Evolutionary conservation across 2,888 invertebrate species (phyloP).

Genomic region (Psococerastis gibbosa): DNA sequence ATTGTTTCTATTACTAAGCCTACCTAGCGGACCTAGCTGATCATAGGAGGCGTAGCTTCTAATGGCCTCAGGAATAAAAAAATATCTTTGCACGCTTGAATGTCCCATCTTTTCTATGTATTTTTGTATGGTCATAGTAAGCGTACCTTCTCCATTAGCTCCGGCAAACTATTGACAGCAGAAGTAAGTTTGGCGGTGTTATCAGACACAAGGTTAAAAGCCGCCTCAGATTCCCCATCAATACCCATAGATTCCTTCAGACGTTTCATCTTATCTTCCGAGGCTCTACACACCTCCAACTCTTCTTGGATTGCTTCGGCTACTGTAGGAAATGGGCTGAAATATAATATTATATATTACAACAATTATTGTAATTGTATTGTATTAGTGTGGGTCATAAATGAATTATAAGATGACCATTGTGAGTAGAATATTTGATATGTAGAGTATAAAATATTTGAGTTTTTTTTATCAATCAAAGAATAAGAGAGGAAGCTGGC

Average conservation of each 20-base stretch:
- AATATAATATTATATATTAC: constrained; percentile 12
- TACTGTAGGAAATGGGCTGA: constrained; percentile 70
- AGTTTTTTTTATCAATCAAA: neutral
- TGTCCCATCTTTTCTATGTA: too few species aligned
- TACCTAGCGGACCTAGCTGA: too few species aligned
- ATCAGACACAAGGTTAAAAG: constrained; percentile 71
- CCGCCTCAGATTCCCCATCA: constrained; percentile 72
- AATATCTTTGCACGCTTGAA: too few species aligned
- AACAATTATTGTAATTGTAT: too few species aligned
- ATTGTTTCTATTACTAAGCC: too few species aligned
- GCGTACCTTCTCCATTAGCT: constrained; percentile 74
- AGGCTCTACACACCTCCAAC: constrained; percentile 78
- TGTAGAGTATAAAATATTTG: neutral
- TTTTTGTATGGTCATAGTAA: too few species aligned
- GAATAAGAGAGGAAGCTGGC: too few species aligned
- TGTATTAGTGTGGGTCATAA: too few species aligned
- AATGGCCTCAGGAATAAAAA: too few species aligned
- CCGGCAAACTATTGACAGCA: constrained; percentile 90
- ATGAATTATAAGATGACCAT: too few species aligned
- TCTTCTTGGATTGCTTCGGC: constrained; percentile 99
- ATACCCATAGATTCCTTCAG: constrained; percentile 88
- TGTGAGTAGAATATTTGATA: too few species aligned
- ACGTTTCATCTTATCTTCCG: constrained; percentile 93
- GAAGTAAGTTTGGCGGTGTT: constrained; percentile 85
- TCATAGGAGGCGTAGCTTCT: too few species aligned